Conservation (phyloP, 1,140 invertebrate species). For the Eciton burchellii region DNA sequence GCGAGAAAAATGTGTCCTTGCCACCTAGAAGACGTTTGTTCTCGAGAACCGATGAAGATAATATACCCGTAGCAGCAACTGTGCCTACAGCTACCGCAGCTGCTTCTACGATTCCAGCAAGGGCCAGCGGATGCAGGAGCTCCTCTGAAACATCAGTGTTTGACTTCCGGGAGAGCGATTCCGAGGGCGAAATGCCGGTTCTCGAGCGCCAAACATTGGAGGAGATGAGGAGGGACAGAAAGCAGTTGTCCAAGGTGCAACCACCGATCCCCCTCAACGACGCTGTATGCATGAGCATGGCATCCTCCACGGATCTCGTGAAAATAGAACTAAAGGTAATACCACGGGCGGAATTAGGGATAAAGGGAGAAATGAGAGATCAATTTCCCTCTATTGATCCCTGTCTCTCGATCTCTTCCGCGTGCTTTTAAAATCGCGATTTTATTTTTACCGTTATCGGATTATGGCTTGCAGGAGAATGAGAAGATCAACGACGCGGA, state of each 20-base stretch:
- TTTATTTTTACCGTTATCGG: too few species aligned
- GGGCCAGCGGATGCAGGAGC: slow-evolving; percentile 86
- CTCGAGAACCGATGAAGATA: slow-evolving; percentile 85
- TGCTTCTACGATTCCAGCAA: slow-evolving; percentile 77
- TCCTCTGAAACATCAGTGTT: slow-evolving; percentile 89
- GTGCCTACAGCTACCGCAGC: slow-evolving; percentile 72
- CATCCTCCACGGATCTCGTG: slow-evolving; percentile 80
- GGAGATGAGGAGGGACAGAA: slow-evolving; percentile 86
- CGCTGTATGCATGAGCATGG: slow-evolving; percentile 79
- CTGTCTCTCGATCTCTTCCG: too few species aligned
- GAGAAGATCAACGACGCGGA: slow-evolving; percentile 83
- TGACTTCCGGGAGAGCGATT: slow-evolving; percentile 88
- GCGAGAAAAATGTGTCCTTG: slow-evolving; percentile 81
- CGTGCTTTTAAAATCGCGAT: too few species aligned
- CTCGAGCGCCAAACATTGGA: slow-evolving; percentile 86
- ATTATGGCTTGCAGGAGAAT: slow-evolving; percentile 76
- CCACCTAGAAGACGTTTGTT: slow-evolving; percentile 85
- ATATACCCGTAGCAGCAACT: slow-evolving; percentile 72
- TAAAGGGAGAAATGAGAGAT: neutral
- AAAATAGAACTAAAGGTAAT: slow-evolving; percentile 82
- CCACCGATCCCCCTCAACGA: slow-evolving; percentile 84
- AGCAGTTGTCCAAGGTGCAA: slow-evolving; percentile 84
- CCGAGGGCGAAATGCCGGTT: slow-evolving; percentile 87
- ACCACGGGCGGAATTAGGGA: neutral
- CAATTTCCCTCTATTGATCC: too few species aligned